phyloP scores from a whole-genome alignment of 2,888 invertebrate species.

The Cacoxenus indagator region DNA sequence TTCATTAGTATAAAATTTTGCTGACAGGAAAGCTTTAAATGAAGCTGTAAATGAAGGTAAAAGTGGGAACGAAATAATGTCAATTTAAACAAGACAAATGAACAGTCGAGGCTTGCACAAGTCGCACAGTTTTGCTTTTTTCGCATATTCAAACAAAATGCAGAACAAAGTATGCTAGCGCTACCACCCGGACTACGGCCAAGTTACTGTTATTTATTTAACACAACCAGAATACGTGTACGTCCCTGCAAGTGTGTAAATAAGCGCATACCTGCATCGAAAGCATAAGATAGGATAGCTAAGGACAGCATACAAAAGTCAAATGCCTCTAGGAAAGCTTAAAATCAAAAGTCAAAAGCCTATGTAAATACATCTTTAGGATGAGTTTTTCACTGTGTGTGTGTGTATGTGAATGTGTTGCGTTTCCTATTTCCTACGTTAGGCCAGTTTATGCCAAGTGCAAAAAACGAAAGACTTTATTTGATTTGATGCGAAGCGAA shows the following conservation, averaged over 20 bases:
- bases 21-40: background rate
- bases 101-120: background rate
- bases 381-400: background rate
- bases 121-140: background rate
- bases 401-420: background rate
- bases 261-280: constrained; percentile 36
- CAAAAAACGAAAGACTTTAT: constrained; percentile 1
- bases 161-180: background rate
- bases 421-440: background rate
- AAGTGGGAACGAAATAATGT: background rate
- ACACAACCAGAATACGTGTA: constrained; percentile 47
- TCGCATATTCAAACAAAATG: background rate
- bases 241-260: constrained; percentile 46
- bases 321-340: constrained; percentile 2
- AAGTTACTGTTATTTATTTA: constrained; percentile 42
- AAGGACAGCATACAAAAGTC: background rate
- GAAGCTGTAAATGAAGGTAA: constrained; percentile 18
- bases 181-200: background rate
- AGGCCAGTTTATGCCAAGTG: constrained; percentile 6
- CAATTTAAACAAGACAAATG: background rate
- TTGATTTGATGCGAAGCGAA: constrained; percentile 6
- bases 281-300: background rate
- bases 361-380: constrained; percentile 14
- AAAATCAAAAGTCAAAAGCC: constrained; percentile 27
- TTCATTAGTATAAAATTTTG: background rate